Evolutionary conservation across 2,888 invertebrate species (phyloP), one percentile per base, ranked within the genome.

Genomic region (Capitulum mitella): DNA sequence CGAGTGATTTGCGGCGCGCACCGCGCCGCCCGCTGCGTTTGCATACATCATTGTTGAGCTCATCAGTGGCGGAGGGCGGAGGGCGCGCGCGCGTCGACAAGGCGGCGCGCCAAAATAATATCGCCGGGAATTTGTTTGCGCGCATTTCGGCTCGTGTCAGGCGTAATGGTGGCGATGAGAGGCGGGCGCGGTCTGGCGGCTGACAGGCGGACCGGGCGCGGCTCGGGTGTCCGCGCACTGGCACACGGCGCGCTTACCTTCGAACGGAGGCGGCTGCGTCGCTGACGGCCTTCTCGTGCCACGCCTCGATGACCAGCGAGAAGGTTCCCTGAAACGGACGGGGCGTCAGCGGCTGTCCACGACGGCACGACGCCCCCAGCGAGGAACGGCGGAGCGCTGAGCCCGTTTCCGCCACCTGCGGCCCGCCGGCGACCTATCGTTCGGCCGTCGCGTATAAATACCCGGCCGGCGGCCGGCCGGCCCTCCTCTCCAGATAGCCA

Each of bases 271-370:
- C 26, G 8, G 70, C 70, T 2, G 37, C 40, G 12, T 70, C 70
- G 40, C 14, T 22, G 22, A 6, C 70, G 0, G 37, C 1, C 40
- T 40, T 37, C 70, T 93, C 94, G 88, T 97, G 96, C 92, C 94
- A 95, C 85, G 96, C 97, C 89, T 97, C 97, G 84, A 98, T 93
- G 86, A 98, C 97, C 85, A 98, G 90, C 84, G 97, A 95, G 89
- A 97, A 97, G 84, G 96, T 94, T 84, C 96, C 95, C 97, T 97
- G 92, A 26, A 70, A 70, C 70, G 29, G n/a, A n/a, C n/a, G n/a
- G n/a, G n/a, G n/a, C 43, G 43, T 43, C 43, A 43, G 43, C 43
- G n/a, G n/a, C n/a, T n/a, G n/a, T n/a, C n/a, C n/a, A n/a, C n/a
- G n/a, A n/a, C n/a, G n/a, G n/a, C n/a, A n/a, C n/a, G n/a, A n/a